phyloP scores from a whole-genome alignment of 2,797 vertebrate genomes.

The Trichosurus vulpecula region DNA sequence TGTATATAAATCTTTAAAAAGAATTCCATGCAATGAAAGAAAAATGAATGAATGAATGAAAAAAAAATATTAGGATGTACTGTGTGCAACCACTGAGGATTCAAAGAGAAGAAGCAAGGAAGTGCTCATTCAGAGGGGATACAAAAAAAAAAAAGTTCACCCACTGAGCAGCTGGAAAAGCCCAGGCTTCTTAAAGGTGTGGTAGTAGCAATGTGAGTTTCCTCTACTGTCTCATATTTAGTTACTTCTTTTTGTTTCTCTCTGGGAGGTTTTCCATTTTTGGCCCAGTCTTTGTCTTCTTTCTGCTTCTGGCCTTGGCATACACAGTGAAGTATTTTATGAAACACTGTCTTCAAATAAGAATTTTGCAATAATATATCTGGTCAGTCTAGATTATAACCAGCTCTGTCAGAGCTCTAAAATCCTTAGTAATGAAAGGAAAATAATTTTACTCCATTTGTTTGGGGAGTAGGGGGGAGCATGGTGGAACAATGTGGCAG shows the following conservation, averaged over 20 bases:
- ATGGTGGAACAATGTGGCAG: neutral
- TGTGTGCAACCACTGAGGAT: neutral
- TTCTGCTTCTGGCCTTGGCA: neutral
- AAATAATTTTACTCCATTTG: neutral
- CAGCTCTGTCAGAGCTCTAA: conserved; percentile 29
- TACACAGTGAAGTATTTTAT: conserved; percentile 4
- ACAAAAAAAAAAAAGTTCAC: neutral
- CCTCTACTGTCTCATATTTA: neutral
- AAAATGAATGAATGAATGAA: neutral
- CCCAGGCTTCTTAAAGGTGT: neutral
- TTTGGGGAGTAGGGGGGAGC: neutral
- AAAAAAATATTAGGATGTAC: neutral
- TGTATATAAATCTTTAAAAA: neutral
- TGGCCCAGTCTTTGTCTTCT: neutral
- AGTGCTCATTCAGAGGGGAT: neutral
- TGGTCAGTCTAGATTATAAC: neutral
- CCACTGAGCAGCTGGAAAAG: neutral
- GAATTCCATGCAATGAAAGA: neutral
- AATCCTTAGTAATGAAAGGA: neutral
- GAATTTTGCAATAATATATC: neutral
- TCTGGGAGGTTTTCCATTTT: neutral
- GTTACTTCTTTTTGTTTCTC: neutral
- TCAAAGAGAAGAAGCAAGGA: neutral
- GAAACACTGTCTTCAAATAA: neutral
- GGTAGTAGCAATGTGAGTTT: neutral